Evolutionary conservation across 2,888 invertebrate species (phyloP), one percentile per base, ranked within the genome.

Genomic region (Brachyptera putata): DNA sequence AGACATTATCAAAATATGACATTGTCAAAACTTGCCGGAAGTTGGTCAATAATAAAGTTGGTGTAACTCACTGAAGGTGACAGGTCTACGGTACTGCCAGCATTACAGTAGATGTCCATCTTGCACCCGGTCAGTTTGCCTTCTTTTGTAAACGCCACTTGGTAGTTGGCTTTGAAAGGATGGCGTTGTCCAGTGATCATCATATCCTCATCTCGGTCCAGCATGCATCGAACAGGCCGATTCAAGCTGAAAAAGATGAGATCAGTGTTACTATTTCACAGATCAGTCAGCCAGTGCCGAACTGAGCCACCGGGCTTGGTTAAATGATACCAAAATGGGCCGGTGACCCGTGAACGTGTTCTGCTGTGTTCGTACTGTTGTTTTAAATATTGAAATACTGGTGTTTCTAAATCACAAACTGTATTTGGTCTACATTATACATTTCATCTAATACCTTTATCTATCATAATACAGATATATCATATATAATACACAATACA

Each of bases 191-290:
- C 97, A 0, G 89, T 87, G 69, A 88, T 84, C 66, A 87, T 77
- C 91, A 97, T 97, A 72, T 97, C 97, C 76, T 96, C 95, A 68
- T 95, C 92, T 63, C 97, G 81, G 72, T 96, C 95, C 57, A 97
- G 74, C 85, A 93, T 91, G 65, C 89, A 86, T 25, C 94, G 82
- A 0, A 95, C 86, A 1, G 96, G 92, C 65, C 83, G 80, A 48
- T 84, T 80, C 3, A 90, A 11, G 16, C 50, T 50, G 50, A 25
- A 3, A 16, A 16, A 22, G 2, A 49, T 21, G 7, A 30, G n/a
- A n/a, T n/a, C n/a, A n/a, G n/a, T n/a, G n/a, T n/a, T n/a, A n/a
- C n/a, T n/a, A n/a, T n/a, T n/a, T n/a, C n/a, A n/a, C n/a, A n/a
- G n/a, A n/a, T n/a, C n/a, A n/a, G n/a, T n/a, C n/a, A n/a, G n/a